A percentile compares a stretch with the other conserved stretches of the same genome.
Evolutionary conservation across 2,113 vertebrate species (phyloP).

Genomic region (Mirounga angustirostris): DNA sequence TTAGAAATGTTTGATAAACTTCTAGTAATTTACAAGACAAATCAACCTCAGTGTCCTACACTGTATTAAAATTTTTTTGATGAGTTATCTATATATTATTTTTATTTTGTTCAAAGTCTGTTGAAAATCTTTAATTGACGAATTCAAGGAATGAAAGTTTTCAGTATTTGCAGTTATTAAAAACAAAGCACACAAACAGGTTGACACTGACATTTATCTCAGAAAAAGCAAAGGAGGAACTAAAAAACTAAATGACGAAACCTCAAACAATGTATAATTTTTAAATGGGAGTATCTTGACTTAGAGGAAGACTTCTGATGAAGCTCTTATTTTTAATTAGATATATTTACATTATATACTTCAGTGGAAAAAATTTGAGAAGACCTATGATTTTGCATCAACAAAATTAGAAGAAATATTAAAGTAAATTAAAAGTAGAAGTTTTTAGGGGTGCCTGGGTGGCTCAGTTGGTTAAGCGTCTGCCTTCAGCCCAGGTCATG

Average conservation of each 20-base stretch:
- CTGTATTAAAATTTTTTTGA: neutral
- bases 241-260: neutral
- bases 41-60: neutral
- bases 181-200: neutral
- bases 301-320: neutral
- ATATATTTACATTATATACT: neutral
- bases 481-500: neutral
- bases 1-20: conserved; percentile 2
- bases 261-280: neutral
- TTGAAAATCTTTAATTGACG: neutral
- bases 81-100: neutral
- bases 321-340: neutral
- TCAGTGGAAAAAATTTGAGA: neutral
- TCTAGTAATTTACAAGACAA: neutral
- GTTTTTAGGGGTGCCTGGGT: neutral
- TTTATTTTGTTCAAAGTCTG: neutral
- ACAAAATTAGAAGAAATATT: neutral
- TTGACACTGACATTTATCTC: neutral
- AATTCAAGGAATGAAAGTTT: neutral
- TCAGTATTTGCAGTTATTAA: neutral
- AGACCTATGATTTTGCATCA: neutral
- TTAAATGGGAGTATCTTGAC: neutral
- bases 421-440: neutral
- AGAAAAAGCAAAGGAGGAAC: neutral
- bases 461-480: neutral